These are phyloP conservation scores for Chironomus riparius DNA, from an alignment of 2,888 invertebrate species.

Conservation along the genomic window DNA sequence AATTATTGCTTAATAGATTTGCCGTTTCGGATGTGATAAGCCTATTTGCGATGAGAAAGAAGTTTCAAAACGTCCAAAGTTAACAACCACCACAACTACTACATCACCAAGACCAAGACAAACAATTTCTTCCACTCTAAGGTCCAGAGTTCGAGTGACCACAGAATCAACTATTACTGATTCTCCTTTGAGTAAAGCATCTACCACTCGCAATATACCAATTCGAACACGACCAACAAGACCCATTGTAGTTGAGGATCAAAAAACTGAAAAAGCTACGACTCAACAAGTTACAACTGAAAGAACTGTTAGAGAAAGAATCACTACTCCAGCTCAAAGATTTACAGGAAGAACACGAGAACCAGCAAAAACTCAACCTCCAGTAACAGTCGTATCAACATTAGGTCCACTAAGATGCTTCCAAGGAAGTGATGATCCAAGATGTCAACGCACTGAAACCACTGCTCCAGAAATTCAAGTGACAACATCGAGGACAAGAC, in stretches of 20 bases:
- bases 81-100: conserved; percentile 24
- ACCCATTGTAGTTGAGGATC: not conserved
- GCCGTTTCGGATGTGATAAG: conserved; percentile 35
- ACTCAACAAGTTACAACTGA: not conserved
- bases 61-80: conserved; percentile 29
- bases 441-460: conserved; percentile 31
- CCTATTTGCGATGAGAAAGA: conserved; percentile 32
- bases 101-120: conserved; percentile 28
- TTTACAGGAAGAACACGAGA: not conserved
- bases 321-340: no score
- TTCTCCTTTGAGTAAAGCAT: not conserved
- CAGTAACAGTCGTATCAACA: conserved; percentile 35
- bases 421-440: conserved; percentile 30
- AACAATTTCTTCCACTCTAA: conserved; percentile 29
- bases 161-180: not conserved
- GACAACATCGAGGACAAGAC: not conserved
- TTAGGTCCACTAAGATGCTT: conserved; percentile 30
- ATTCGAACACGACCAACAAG: conserved; percentile 16
- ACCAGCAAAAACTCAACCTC: conserved; percentile 29
- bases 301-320: no score
- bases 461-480: conserved; percentile 30
- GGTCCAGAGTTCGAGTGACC: conserved; percentile 22
- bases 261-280: not conserved
- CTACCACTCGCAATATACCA: conserved; percentile 12
- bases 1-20: conserved; percentile 30